These are phyloP conservation scores for Cynoglossus semilaevis DNA, from an alignment of 2,113 vertebrate species.

Conservation along the genomic window DNA sequence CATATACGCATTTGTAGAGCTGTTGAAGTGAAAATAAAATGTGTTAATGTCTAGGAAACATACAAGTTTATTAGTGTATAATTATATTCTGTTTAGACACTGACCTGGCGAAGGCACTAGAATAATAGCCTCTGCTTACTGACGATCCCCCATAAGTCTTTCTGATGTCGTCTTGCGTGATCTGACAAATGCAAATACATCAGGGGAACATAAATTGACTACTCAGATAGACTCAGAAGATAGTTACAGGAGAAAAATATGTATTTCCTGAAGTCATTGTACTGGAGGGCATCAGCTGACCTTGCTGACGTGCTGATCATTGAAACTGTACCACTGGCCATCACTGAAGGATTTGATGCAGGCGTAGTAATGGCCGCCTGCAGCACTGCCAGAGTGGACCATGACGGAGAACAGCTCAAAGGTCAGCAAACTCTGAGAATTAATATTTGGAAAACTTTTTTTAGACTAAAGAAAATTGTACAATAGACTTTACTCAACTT, in stretches of 20 bases:
- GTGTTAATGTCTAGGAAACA: conserved; percentile 6
- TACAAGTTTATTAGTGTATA: too few relatives aligned
- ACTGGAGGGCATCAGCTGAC: conserved; percentile 65
- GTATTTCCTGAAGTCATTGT: background rate
- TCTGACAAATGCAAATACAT: conserved; percentile 71
- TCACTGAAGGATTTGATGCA: conserved; percentile 98
- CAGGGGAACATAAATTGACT: background rate
- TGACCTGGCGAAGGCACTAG: conserved; percentile 98
- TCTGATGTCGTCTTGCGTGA: conserved; percentile 97
- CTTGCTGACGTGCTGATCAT: conserved; percentile 99
- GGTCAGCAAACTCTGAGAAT: conserved; percentile 82
- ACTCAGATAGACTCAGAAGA: background rate
- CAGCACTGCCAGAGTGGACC: conserved; percentile 98
- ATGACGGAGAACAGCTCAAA: conserved; percentile 99
- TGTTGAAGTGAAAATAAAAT: conserved; percentile 56
- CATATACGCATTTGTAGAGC: conserved; percentile 99
- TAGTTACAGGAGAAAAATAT: background rate
- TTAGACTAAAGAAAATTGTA: conserved; percentile 1
- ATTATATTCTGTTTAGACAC: too few relatives aligned
- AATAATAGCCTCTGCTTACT: conserved; percentile 96
- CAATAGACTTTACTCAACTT: too few relatives aligned
- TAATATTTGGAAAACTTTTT: conserved; percentile 12
- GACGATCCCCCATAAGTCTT: conserved; percentile 97
- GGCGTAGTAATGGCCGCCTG: conserved; percentile 98
- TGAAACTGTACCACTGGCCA: conserved; percentile 98